Percentiles rank a stretch among this genome's conserved stretches.
These are phyloP conservation scores for Scaptodrosophila lebanonensis DNA, from an alignment of 1,140 invertebrate genomes.

Conservation along the genomic window DNA sequence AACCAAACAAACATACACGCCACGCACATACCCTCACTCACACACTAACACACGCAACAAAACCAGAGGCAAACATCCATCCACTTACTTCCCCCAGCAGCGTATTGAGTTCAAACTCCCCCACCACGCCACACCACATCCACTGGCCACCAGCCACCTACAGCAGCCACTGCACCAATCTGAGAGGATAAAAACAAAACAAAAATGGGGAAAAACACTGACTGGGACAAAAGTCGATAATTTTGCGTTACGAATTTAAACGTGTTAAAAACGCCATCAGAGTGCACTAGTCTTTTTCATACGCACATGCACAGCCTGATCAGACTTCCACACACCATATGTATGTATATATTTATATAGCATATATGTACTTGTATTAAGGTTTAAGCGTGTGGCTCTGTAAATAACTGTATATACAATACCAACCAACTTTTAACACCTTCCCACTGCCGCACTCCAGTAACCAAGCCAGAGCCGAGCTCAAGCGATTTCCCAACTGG, in stretches of 20 bases:
- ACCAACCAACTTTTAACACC: slow-evolving; percentile 31
- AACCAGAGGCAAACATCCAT: slow-evolving; percentile 32
- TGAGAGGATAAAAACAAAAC: slow-evolving; percentile 32
- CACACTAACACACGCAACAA: slow-evolving; percentile 4
- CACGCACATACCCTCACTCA: slow-evolving; percentile 2
- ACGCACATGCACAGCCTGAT: neutral
- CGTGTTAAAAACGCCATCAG: slow-evolving; percentile 64
- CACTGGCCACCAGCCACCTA: slow-evolving; percentile 24
- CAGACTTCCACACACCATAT: slow-evolving; percentile 10
- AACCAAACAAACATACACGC: slow-evolving; percentile 1
- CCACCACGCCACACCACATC: neutral
- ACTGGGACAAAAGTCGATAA: slow-evolving; percentile 71
- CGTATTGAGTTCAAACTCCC: slow-evolving; percentile 32
- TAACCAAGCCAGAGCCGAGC: slow-evolving; percentile 52
- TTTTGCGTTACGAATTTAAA: slow-evolving; percentile 60
- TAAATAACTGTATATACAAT: slow-evolving; percentile 55
- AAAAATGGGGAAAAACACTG: slow-evolving; percentile 52
- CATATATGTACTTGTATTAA: slow-evolving; percentile 12
- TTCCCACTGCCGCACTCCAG: slow-evolving; percentile 37
- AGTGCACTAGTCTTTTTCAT: slow-evolving; percentile 28
- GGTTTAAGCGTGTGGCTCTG: slow-evolving; percentile 9
- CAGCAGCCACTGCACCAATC: slow-evolving; percentile 38
- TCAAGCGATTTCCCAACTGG: slow-evolving; percentile 37
- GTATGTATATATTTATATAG: slow-evolving; percentile 32
- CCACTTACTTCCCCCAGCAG: slow-evolving; percentile 32